Conservation (phyloP, 2,888 invertebrate genomes). For the Odiellus spinosus region DNA sequence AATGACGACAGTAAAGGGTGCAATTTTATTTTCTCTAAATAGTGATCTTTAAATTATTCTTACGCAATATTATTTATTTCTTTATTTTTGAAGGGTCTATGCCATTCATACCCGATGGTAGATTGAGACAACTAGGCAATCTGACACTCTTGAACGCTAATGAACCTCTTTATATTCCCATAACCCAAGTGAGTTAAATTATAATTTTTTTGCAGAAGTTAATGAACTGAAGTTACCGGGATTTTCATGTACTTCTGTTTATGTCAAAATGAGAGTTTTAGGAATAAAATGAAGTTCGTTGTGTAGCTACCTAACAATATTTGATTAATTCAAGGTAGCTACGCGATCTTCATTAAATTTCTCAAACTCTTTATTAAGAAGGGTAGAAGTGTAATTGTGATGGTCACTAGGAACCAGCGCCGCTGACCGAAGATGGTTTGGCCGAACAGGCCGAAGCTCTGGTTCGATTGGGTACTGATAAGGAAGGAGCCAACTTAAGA, state of each 20-base stretch:
- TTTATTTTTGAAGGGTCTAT: not conserved
- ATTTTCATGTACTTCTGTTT: no score
- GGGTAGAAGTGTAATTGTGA: no score
- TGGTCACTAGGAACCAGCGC: constrained; percentile 59
- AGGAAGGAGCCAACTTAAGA: constrained; percentile 62
- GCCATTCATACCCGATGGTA: constrained; percentile 41
- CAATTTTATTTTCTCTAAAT: not conserved
- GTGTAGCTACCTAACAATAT: no score
- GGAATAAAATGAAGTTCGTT: no score
- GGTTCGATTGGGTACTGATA: constrained; percentile 68
- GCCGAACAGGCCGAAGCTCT: constrained; percentile 84
- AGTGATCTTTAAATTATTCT: not conserved
- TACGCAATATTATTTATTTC: no score
- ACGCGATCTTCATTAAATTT: no score
- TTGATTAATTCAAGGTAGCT: no score
- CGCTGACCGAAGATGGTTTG: constrained; percentile 92
- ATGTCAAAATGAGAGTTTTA: no score
- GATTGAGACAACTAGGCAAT: constrained; percentile 49
- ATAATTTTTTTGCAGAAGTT: no score
- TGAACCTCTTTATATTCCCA: constrained; percentile 58
- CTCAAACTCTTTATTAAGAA: no score
- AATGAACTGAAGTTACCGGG: no score
- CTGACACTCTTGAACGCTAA: constrained; percentile 49
- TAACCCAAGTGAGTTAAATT: constrained; percentile 41
- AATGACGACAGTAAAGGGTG: no score